Evolutionary conservation across 2,113 vertebrate genomes (phyloP), one percentile per base, ranked within the genome.

Genomic region (Pseudopodoces humilis): DNA sequence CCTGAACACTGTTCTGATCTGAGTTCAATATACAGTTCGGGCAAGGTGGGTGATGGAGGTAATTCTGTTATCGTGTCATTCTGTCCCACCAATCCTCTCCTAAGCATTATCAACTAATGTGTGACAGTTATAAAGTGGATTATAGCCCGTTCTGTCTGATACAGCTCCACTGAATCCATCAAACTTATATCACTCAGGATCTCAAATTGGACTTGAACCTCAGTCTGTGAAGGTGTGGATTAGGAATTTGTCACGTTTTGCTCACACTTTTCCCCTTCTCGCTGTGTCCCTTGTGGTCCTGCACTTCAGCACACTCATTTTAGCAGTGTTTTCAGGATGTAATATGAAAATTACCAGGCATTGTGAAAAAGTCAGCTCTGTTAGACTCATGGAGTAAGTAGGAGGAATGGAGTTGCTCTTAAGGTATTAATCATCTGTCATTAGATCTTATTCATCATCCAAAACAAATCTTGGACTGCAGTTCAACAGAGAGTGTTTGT

Each of bases 41-140:
- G 17, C 39, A 64, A 88, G 76, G 76, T 33, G 68, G 80, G 56
- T 1, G 13, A 91, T 27, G 60, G 79, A 76, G 72, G 53, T 74
- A 86, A 83, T 95, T 90, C 80, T 78, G 72, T 94, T 97, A 75
- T 49, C 25, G 0, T 81, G 62, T 91, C 67, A 23, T 67, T 96
- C 86, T 72, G 64, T 44, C 76, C 94, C 67, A 27, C 56, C 82
- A 87, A 23, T 52, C 64, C 53, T 92, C 88, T 71, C 64, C 53
- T 58, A 55, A 87, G 39, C 24, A n/a, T 58, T 89, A 76, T 55
- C 78, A 67, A 22, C 81, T 65, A 92, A 90, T 8, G 63, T 74
- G 76, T 94, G 93, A 90, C 94, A 94, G 56, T 43, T 82, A 86
- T 83, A 93, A 95, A 97, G 92, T 95, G 43, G 80, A 94, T 85